phyloP scores from a whole-genome alignment of 2,113 vertebrate genomes.

The Cacatua alba region DNA sequence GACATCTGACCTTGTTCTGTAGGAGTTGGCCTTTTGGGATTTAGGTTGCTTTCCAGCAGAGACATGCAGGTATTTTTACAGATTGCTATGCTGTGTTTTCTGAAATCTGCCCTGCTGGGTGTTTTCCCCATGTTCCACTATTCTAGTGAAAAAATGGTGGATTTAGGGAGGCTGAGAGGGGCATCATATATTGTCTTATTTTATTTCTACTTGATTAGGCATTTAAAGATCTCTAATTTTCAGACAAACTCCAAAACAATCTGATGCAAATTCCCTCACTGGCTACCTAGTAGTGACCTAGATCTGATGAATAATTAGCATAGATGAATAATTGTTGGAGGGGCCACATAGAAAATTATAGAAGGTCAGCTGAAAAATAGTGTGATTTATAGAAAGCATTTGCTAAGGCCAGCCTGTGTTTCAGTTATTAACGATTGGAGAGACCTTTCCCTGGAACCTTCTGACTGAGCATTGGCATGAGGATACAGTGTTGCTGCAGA shows the following conservation, averaged over 20 bases:
- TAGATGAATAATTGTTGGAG: not conserved
- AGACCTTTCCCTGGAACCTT: not conserved
- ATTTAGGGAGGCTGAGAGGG: not conserved
- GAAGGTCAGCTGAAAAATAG: not conserved
- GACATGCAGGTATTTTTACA: not conserved
- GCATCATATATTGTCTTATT: not conserved
- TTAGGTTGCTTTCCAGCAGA: not conserved
- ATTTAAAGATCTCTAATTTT: not conserved
- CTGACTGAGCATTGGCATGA: not conserved
- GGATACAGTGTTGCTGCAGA: not conserved
- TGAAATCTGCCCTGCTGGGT: not conserved
- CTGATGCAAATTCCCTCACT: not conserved
- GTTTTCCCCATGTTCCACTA: not conserved
- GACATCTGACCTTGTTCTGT: not conserved
- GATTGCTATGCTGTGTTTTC: rapidly evolving
- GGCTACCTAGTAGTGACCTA: not conserved
- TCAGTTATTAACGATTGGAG: not conserved
- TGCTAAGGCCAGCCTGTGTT: not conserved
- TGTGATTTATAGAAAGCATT: not conserved
- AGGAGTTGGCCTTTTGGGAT: not conserved
- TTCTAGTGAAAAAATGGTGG: rapidly evolving
- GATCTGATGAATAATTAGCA: not conserved
- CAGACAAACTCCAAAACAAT: not conserved
- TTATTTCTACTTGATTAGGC: not conserved
- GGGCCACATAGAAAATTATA: not conserved